phyloP scores from a whole-genome alignment of 2,113 vertebrate species.

The Paradoxurus hermaphroditus region DNA sequence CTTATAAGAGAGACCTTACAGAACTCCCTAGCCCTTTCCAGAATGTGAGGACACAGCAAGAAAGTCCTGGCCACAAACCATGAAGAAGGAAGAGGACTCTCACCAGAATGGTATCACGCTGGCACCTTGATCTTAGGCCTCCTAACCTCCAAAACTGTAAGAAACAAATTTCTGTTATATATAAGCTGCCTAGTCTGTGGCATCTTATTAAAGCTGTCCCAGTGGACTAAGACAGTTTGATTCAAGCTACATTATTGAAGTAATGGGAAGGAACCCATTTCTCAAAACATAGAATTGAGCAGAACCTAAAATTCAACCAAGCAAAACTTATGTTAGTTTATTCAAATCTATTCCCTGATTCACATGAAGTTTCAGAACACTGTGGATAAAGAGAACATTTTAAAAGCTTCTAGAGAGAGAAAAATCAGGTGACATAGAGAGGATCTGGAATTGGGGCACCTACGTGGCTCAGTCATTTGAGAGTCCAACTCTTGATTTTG shows the following conservation, averaged over 20 bases:
- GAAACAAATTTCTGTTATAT: not conserved
- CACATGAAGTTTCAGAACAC: not conserved
- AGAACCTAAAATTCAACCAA: slow-evolving; percentile 7
- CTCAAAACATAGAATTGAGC: not conserved
- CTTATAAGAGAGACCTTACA: not conserved
- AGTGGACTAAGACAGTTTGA: not conserved
- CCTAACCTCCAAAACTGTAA: not conserved
- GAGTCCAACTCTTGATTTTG: too few relatives aligned
- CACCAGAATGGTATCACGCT: not conserved
- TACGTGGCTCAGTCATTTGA: too few relatives aligned
- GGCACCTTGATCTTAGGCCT: not conserved
- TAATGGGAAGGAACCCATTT: not conserved
- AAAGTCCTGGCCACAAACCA: not conserved
- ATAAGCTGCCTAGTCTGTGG: not conserved
- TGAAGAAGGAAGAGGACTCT: not conserved
- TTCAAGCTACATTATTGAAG: not conserved
- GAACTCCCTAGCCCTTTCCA: not conserved
- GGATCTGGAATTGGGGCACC: not conserved
- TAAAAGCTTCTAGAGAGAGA: not conserved
- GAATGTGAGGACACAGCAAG: not conserved
- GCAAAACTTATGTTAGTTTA: not conserved
- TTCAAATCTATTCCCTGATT: not conserved
- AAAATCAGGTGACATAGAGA: not conserved
- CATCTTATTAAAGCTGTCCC: not conserved
- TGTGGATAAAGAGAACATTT: not conserved